Base-by-base conservation (phyloP, 1,140 invertebrate species). In the Glomeris maerens region DNA sequence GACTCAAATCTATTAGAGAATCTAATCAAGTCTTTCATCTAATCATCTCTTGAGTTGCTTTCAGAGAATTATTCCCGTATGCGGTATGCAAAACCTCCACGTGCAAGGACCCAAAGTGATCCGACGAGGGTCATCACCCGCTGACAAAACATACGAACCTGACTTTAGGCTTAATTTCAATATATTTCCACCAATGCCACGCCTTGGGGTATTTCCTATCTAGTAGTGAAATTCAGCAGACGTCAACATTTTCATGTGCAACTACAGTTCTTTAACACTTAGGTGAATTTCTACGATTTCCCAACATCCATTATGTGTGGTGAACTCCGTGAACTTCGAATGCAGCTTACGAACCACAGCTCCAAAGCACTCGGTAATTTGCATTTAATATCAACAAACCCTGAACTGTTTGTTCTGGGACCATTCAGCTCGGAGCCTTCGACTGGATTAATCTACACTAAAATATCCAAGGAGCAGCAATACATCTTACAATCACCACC, bases 281-380 rank as follows among this genome's bases (percentile, higher is more conserved):
- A 80, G 77, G 71, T 79, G 14, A 74, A 72, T 2, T 84, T 86
- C 60, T 74, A 72, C 21, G 76, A 83, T 61, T 72, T 81, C n/a
- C 74, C 72, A 45, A 64, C 69, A 1, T 75, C 79, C 47, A 74
- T 84, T 60, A 65, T 85, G 38, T 79, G 78, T 59, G 81, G 83
- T 3, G 82, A 87, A 65, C 69, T 87, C 28, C 75, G 78, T 58
- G 72, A 66, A 27, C 64, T 84, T 3, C 73, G 74, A 39, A 69
- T 86, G 2, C 75, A 78, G 47, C 72, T 87, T 26, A 73, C 71
- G 39, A 88, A 86, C 59, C 69, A 73, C 27, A 82, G 83, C 10
- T 75, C 74, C 21, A 72, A 77, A 13, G 67, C 77, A 2, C 64
- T 86, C 55, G 72, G 72, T 44, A 77, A 77, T 57, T 66, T 86